Percentiles rank a stretch among this genome's conserved stretches.
Conservation (phyloP, 2,888 invertebrate species). For the Dromius quadrimaculatus region DNA sequence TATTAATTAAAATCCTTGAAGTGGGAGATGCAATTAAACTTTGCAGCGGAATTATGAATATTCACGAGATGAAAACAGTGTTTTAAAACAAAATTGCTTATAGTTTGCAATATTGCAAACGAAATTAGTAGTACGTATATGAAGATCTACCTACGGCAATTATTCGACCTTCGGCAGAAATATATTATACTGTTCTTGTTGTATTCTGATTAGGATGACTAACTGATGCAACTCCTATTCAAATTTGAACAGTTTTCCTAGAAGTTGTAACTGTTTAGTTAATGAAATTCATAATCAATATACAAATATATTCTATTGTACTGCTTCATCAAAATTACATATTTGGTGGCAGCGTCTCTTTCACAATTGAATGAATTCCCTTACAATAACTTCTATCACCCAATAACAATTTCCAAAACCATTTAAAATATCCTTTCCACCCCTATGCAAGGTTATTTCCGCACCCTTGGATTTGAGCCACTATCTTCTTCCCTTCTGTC, state of each 20-base stretch:
- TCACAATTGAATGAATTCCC: neutral
- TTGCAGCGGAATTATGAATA: too few species aligned
- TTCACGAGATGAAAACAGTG: too few species aligned
- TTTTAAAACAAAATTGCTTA: too few species aligned
- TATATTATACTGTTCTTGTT: neutral
- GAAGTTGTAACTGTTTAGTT: constrained; percentile 10
- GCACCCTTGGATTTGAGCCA: neutral
- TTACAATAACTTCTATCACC: neutral
- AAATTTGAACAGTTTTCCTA: constrained; percentile 4
- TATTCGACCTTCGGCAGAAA: constrained; percentile 2
- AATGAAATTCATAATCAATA: too few species aligned
- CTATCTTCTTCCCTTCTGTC: neutral
- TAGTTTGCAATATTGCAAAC: too few species aligned
- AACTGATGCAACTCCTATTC: constrained; percentile 20
- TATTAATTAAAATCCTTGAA: too few species aligned
- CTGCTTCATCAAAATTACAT: too few species aligned
- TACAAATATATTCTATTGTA: too few species aligned
- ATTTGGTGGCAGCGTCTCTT: too few species aligned
- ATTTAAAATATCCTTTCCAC: neutral
- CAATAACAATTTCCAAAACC: neutral
- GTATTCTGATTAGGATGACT: constrained; percentile 24
- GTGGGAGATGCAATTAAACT: too few species aligned
- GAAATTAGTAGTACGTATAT: too few species aligned
- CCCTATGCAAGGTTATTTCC: neutral
- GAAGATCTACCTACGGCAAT: neutral